phyloP scores from a whole-genome alignment of 2,888 invertebrate species.

The Onchidella celtica region DNA sequence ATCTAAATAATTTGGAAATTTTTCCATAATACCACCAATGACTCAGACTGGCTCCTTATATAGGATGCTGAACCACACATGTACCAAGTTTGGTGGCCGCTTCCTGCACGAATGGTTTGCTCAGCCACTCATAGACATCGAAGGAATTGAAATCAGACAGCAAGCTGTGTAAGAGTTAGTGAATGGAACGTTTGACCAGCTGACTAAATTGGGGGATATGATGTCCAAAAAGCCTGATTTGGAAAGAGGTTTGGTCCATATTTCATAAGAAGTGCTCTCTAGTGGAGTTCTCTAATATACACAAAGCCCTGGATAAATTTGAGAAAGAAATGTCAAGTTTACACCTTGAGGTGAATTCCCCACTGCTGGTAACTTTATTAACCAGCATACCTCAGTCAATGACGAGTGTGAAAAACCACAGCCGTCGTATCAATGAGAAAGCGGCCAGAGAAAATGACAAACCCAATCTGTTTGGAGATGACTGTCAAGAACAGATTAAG shows the following conservation, averaged over 20 bases:
- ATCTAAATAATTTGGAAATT: constrained; percentile 76
- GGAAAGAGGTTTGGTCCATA: constrained; percentile 77
- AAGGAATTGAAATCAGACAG: constrained; percentile 67
- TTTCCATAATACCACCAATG: too few relatives aligned
- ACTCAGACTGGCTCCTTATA: constrained; percentile 78
- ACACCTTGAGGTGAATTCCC: constrained; percentile 54
- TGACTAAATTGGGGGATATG: constrained; percentile 63
- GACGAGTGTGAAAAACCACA: constrained; percentile 57
- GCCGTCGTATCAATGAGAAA: constrained; percentile 62
- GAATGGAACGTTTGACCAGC: constrained; percentile 55
- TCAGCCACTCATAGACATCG: constrained; percentile 75
- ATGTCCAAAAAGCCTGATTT: constrained; percentile 78
- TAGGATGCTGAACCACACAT: constrained; percentile 78
- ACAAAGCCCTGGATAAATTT: constrained; percentile 60
- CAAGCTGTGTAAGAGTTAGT: constrained; percentile 74
- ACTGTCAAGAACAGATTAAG: too few relatives aligned
- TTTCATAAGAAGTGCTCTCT: constrained; percentile 72
- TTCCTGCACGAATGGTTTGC: constrained; percentile 77
- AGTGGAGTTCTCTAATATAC: constrained; percentile 66
- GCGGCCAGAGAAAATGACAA: constrained; percentile 80
- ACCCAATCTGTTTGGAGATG: constrained; percentile 76
- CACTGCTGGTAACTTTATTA: constrained; percentile 59
- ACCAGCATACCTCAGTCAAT: constrained; percentile 64
- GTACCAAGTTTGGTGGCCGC: constrained; percentile 78
- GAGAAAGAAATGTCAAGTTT: constrained; percentile 54